A percentile compares a stretch with the other conserved stretches of the same genome.
These are phyloP conservation scores for Onthophagus sagittarius DNA, from an alignment of 2,888 invertebrate species.

Conservation along the genomic window DNA sequence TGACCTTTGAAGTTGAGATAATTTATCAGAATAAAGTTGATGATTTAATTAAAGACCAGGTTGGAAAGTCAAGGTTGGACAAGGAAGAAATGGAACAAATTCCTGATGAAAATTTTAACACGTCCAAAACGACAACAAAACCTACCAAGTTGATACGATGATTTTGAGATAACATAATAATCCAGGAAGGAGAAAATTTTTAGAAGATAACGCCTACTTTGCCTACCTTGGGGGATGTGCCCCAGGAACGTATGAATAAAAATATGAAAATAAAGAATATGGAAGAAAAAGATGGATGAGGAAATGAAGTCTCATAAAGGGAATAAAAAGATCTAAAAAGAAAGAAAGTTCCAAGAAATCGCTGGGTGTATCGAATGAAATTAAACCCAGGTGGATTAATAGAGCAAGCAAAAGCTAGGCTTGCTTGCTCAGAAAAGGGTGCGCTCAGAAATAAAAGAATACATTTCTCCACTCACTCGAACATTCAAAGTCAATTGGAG, in stretches of 20 bases:
- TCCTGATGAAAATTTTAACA: not conserved
- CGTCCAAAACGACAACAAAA: conserved; percentile 4
- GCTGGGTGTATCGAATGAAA: conserved; percentile 36
- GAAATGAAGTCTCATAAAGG: conserved; percentile 36
- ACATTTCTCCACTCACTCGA: not conserved
- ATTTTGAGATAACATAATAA: too few relatives aligned
- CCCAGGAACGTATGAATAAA: conserved; percentile 11
- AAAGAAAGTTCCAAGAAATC: conserved; percentile 33
- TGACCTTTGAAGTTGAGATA: too few relatives aligned
- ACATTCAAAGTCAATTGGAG: too few relatives aligned
- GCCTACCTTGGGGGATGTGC: not conserved
- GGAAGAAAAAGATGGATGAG: conserved; percentile 26
- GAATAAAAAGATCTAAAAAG: conserved; percentile 33
- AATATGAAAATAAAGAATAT: too few relatives aligned
- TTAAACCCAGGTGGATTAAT: conserved; percentile 32
- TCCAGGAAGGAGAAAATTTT: not conserved
- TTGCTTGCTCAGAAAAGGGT: conserved; percentile 34
- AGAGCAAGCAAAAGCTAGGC: conserved; percentile 34
- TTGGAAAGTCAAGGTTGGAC: too few relatives aligned
- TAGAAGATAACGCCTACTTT: too few relatives aligned
- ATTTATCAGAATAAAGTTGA: not conserved
- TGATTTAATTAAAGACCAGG: not conserved
- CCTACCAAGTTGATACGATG: not conserved
- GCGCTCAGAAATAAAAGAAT: not conserved
- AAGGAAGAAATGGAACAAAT: too few relatives aligned